Evolutionary conservation across 2,113 vertebrate genomes (phyloP).

Genomic region (Setophaga kirtlandii): DNA sequence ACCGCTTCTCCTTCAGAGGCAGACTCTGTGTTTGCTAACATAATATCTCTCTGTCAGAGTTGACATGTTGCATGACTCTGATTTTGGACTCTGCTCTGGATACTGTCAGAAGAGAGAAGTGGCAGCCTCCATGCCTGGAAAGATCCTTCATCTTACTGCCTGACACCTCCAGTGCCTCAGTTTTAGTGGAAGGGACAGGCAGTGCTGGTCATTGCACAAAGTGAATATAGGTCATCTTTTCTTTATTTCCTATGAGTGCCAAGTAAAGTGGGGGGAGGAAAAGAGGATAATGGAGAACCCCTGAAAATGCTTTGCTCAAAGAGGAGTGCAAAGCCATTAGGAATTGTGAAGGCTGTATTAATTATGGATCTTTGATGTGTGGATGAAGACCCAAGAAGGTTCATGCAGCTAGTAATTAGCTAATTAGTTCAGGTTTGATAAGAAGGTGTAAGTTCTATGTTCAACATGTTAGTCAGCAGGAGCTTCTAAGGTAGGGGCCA

Average conservation of each 20-base stretch:
- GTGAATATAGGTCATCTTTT: background rate
- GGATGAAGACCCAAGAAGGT: background rate
- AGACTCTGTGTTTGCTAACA: background rate
- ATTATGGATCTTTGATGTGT: background rate
- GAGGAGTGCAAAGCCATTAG: background rate
- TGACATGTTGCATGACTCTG: background rate
- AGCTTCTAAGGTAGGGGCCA: background rate
- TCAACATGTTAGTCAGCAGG: background rate
- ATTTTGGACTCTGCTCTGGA: background rate
- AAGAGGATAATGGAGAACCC: background rate
- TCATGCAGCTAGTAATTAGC: background rate
- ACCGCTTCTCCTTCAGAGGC: background rate
- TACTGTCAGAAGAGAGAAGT: background rate
- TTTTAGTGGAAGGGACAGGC: background rate
- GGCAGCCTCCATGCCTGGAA: background rate
- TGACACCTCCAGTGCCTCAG: background rate
- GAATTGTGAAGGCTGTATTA: background rate
- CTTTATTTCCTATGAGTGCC: background rate
- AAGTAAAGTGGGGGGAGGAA: background rate
- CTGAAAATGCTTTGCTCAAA: background rate
- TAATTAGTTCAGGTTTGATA: background rate
- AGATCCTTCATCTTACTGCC: background rate
- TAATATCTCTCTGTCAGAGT: background rate
- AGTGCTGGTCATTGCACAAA: background rate
- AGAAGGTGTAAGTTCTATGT: background rate